phyloP scores from a whole-genome alignment of 2,113 vertebrate genomes.

The Coptodon bakossiorum region DNA sequence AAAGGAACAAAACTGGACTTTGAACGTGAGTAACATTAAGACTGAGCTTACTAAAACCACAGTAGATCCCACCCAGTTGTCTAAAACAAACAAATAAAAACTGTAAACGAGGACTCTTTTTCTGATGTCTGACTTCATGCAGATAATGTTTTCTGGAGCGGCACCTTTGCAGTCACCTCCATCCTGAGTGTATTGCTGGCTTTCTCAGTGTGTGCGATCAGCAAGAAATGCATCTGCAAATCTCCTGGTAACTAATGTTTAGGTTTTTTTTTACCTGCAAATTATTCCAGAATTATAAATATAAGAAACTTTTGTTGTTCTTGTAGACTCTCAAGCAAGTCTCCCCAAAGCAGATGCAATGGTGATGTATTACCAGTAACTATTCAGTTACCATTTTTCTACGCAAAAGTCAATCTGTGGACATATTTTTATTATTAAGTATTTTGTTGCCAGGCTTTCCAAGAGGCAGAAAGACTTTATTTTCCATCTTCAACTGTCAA shows the following conservation, averaged over 20 bases:
- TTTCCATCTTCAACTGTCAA: not conserved
- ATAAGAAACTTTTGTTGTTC: not conserved
- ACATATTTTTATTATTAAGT: not conserved
- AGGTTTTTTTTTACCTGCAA: not conserved
- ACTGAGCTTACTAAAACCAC: not conserved
- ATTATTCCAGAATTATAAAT: not conserved
- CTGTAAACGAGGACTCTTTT: not conserved
- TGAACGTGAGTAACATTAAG: not conserved
- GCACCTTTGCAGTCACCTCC: not conserved
- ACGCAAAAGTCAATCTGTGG: not conserved
- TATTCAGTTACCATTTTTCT: not conserved
- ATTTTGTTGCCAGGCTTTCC: not conserved
- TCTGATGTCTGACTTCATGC: not conserved
- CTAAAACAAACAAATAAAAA: not conserved
- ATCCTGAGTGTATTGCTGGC: not conserved
- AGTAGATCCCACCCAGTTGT: not conserved
- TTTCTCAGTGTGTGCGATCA: not conserved
- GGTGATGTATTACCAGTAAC: not conserved
- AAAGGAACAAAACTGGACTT: not conserved
- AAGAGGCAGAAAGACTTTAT: not conserved
- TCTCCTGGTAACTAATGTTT: not conserved
- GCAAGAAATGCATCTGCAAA: not conserved
- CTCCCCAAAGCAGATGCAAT: not conserved
- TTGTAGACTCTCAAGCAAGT: not conserved
- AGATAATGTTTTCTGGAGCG: not conserved